phyloP scores from a whole-genome alignment of 2,797 vertebrate species.

The Myripristis jacobus region DNA sequence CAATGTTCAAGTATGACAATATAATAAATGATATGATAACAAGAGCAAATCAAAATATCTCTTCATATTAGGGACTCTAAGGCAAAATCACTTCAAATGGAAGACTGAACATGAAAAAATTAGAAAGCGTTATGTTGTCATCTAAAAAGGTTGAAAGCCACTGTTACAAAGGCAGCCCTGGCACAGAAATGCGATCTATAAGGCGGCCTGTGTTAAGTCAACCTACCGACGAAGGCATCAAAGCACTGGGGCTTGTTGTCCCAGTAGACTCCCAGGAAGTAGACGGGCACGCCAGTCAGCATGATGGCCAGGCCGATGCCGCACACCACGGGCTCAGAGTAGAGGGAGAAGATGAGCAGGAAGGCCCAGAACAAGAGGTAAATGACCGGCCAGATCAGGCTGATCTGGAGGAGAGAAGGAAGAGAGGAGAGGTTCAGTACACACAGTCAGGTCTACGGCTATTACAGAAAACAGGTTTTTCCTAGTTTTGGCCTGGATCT shows the following conservation, averaged over 20 bases:
- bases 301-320: slow-evolving; percentile 94
- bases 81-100: no score
- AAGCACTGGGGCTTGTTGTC: slow-evolving; percentile 91
- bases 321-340: slow-evolving; percentile 93
- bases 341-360: slow-evolving; percentile 92
- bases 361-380: slow-evolving; percentile 96
- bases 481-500: no score
- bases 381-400: slow-evolving; percentile 90
- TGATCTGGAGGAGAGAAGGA: slow-evolving; percentile 80
- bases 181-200: no score
- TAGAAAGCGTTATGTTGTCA: no score
- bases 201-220: neutral
- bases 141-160: no score
- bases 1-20: no score
- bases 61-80: no score
- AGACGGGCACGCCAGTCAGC: slow-evolving; percentile 93
- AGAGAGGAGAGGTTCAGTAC: neutral
- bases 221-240: slow-evolving; percentile 86
- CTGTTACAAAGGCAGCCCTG: neutral
- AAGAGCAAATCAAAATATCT: no score
- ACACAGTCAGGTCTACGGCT: no score
- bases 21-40: no score
- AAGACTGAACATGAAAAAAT: no score
- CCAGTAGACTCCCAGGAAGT: slow-evolving; percentile 94
- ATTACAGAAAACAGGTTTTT: no score